Evolutionary conservation across 2,888 invertebrate species (phyloP).

Genomic region (Diadromus collaris): DNA sequence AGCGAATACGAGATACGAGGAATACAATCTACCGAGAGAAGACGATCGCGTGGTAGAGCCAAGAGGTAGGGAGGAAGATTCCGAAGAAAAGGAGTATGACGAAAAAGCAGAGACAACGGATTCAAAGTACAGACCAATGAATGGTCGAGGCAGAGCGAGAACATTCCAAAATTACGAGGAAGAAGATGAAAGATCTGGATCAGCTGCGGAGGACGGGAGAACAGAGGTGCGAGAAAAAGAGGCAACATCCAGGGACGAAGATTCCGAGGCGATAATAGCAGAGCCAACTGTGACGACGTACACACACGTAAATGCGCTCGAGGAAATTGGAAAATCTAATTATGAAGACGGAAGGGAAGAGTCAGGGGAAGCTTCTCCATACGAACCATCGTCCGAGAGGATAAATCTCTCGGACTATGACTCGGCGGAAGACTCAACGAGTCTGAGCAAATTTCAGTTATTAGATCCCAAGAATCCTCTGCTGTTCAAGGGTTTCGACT

Average conservation of each 20-base stretch:
- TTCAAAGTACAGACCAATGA: neutral
- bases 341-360: conserved; percentile 12
- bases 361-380: conserved; percentile 12
- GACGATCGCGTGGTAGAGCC: neutral
- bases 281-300: conserved; percentile 56
- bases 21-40: conserved; percentile 68
- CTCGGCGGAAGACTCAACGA: neutral
- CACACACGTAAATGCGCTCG: conserved; percentile 34
- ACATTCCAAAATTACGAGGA: neutral
- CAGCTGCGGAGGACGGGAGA: conserved; percentile 12
- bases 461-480: conserved; percentile 5
- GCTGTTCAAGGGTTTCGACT: conserved; percentile 60
- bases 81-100: conserved; percentile 2
- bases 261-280: conserved; percentile 14
- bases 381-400: conserved; percentile 7
- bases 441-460: neutral
- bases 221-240: neutral
- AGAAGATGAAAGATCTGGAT: neutral
- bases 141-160: neutral
- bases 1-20: conserved; percentile 72
- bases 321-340: conserved; percentile 14
- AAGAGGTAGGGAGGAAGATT: neutral
- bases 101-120: neutral
- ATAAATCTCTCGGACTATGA: conserved; percentile 17
- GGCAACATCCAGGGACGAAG: neutral